Conservation (phyloP, 2,888 invertebrate species). For the Poecilus cupreus region DNA sequence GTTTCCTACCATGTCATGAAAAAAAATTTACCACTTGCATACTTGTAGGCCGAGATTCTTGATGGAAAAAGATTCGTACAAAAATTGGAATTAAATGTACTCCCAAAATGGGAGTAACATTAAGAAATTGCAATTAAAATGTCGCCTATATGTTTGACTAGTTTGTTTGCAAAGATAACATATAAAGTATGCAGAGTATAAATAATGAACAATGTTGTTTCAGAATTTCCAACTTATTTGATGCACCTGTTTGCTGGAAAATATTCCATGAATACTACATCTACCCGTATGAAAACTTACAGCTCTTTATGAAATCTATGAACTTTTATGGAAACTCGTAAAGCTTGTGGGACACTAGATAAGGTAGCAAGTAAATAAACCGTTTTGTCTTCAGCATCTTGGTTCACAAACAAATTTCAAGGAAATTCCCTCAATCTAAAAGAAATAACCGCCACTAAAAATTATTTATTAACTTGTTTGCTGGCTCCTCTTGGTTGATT, state of each 20-base stretch:
- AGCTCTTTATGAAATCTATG: slow-evolving; percentile 38
- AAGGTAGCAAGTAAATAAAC: not conserved
- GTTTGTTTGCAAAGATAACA: too few relatives aligned
- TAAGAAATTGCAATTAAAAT: too few relatives aligned
- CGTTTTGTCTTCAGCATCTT: not conserved
- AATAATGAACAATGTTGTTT: not conserved
- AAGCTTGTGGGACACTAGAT: slow-evolving; percentile 11
- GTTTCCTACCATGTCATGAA: too few relatives aligned
- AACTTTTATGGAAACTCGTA: slow-evolving; percentile 25
- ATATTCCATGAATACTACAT: slow-evolving; percentile 23
- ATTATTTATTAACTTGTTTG: slow-evolving; percentile 32
- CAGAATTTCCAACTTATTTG: not conserved
- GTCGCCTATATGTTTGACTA: too few relatives aligned
- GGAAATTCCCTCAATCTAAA: not conserved
- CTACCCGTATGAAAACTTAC: slow-evolving; percentile 27
- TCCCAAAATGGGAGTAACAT: too few relatives aligned
- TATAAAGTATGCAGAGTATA: not conserved
- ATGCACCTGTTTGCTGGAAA: not conserved
- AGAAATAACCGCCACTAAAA: not conserved
- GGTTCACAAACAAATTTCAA: not conserved
- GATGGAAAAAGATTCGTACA: too few relatives aligned
- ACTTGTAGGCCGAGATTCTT: too few relatives aligned
- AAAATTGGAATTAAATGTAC: too few relatives aligned
- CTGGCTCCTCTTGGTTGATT: too few relatives aligned
- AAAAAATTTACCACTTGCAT: too few relatives aligned